Conservation (phyloP, 2,113 vertebrate genomes). For the Pagrus major region DNA sequence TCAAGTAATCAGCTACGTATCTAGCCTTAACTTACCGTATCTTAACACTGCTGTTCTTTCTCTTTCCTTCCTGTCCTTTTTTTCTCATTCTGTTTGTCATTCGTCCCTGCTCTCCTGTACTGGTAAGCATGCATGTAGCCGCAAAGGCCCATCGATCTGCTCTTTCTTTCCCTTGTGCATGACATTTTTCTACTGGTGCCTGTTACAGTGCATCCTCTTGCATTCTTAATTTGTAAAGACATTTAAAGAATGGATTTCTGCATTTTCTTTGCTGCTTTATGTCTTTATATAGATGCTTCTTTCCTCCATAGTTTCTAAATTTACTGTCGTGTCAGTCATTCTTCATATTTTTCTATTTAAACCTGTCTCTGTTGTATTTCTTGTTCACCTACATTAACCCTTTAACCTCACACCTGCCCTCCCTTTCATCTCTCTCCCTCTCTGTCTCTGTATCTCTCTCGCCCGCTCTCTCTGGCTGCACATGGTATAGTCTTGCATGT, state of each 20-base stretch:
- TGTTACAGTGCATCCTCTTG: neutral
- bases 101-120: constrained; percentile 40
- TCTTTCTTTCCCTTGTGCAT: constrained; percentile 25
- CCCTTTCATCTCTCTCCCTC: constrained; percentile 44
- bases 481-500: constrained; percentile 81
- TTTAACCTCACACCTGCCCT: constrained; percentile 58
- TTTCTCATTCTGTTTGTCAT: constrained; percentile 44
- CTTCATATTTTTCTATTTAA: neutral
- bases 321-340: constrained; percentile 3
- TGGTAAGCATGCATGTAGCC: constrained; percentile 38
- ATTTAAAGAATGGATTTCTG: neutral
- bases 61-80: constrained; percentile 11
- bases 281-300: neutral
- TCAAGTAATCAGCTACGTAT: constrained; percentile 11
- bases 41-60: constrained; percentile 10
- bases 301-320: constrained; percentile 6
- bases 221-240: neutral
- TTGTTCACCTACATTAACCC: constrained; percentile 48
- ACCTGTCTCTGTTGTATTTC: constrained; percentile 1
- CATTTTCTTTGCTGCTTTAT: constrained; percentile 15
- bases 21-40: constrained; percentile 16
- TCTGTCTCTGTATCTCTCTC: constrained; percentile 20
- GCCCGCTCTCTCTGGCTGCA: constrained; percentile 62
- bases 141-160: constrained; percentile 40
- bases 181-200: neutral